Base-by-base conservation (phyloP, 2,888 invertebrate genomes). In the Steinernema scapterisci region DNA sequence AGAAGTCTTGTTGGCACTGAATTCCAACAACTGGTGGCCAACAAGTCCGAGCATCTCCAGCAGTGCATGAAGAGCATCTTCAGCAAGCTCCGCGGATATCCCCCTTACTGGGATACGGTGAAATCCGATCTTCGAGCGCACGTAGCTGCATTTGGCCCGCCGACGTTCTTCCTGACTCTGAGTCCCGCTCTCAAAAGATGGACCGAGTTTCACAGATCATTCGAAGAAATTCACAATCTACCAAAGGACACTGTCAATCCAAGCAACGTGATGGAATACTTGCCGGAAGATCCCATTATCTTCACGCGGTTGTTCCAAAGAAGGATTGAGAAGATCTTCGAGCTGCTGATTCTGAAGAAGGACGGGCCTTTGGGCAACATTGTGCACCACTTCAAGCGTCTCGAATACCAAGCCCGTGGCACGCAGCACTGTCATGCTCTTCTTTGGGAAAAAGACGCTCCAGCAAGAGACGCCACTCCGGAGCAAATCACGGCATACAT, bases 131-230 rank as follows among this genome's bases (percentile, higher is more conserved):
- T 75, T 0, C 27, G 63, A 13, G 43, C 75, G 1, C 72, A 75
- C 48, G 63, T 73, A 19, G 38, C 63, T 7, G 21, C n/a, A 1
- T 75, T 73, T 23, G 75, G 75, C 0, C 21, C 73, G 16, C 75
- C 75, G 16, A 38, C 43, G 0, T 63, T 72, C 23, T 75, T 75
- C 75, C 0, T 75, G 16, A 75, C 75, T 0, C 27, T 72, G 0
- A 75, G 73, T 44, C 75, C 75, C 16, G 56, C 56, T 5, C 70
- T 48, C 38, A 3, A 31, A 2, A 16, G 46, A 13, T 75, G 75
- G 75, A 16, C 23, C 1, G 75, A 75, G 13, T n/a, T 72, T 1
- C 48, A 46, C 19, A 25, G 56, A 16, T 31, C 27, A 0, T 75
- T 72, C 19, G n/a, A 38, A 38, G 38, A 38, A 6, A 3, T 38